Evolutionary conservation across 2,888 invertebrate species (phyloP), one percentile per base, ranked within the genome.

Genomic region (Sphecodes monilicornis): DNA sequence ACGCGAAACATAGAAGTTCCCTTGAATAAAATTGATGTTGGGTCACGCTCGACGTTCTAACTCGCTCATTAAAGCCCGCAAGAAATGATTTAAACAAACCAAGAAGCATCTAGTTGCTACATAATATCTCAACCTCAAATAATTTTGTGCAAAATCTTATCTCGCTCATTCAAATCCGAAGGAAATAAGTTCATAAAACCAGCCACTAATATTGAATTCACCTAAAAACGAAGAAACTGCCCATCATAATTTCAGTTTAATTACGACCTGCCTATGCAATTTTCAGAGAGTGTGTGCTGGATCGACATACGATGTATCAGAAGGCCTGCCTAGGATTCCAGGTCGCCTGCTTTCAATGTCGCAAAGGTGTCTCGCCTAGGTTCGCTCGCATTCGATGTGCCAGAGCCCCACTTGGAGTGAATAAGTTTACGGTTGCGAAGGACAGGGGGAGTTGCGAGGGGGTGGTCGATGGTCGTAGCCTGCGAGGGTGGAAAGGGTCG

Each of bases 351-450:
- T 70, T 70, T 74, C 74, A 82, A 80, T 82, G 74, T 70, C 79
- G 54, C 76, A 32, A 18, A 60, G 41, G 22, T 18, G 41, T 18
- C 46, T 29, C 50, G 66, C 41, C 18, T 32, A 5, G 32, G 76
- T 32, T 64, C 46, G 66, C 54, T 72, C 72, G 66, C 66, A 32
- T 66, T 78, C 71, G 80, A 54, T 72, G 79, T 57, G 36, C 64
- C 43, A 32, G 43, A 50, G 74, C 60, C 57, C 74, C 82, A 29
- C 80, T 80, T 60, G 73, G 70, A 77, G 29, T 54, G 70, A 77
- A 81, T 73, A 80, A 82, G 82, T 75, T 82, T 82, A 82, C 70
- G 80, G 69, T 72, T 16, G 10, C 60, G 66, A 39, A 18, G 32
- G 1, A 22, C 18, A 0, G 11, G 43, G 43, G 46, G 3, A 3